Base-by-base conservation (phyloP, 1,140 invertebrate species). In the Drosophila nasuta region DNA sequence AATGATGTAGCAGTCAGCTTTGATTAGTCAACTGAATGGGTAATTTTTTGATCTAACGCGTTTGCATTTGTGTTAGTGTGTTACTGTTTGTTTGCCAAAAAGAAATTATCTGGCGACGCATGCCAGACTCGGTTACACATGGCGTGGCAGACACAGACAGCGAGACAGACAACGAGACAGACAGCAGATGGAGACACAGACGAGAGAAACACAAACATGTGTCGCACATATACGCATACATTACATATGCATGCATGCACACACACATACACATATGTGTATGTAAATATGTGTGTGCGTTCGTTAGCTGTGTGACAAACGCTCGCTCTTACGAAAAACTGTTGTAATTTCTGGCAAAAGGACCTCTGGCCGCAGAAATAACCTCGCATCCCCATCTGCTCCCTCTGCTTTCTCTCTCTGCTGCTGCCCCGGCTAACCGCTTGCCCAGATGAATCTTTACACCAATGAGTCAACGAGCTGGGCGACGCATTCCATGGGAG, bases 291-390 rank as follows among this genome's bases (percentile, higher is more conserved):
- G 76, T 57, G 13, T 33, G 38, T 51, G 15, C 11, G 25, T 65
- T 13, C 38, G 70, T 67, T 74, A 63, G 60, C 64, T 56, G 68
- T 78, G 66, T 76, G 67, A 70, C 81, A 83, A 83, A 78, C 65
- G 60, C 63, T 82, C 52, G 62, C 75, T 72, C 67, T 69, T 69
- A 78, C 69, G 66, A 66, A 77, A 79, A 82, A 87, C 72, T 85
- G 65, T 73, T 67, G 82, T 75, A 78, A 88, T 88, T 88, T 88
- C 77, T 56, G 49, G 62, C 83, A 69, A 73, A 87, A 56, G 70
- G 63, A 68, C 65, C 77, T 13, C 20, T 58, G 20, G 54, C 62
- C 68, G 41, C 49, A 64, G 38, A 46, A 68, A 52, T 63, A 67
- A 38, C 71, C 38, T 49, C 13, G 10, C 2, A 28, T 11, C 10